Evolutionary conservation across 2,888 invertebrate species (phyloP).

Genomic region (Heteromurus nitidus): DNA sequence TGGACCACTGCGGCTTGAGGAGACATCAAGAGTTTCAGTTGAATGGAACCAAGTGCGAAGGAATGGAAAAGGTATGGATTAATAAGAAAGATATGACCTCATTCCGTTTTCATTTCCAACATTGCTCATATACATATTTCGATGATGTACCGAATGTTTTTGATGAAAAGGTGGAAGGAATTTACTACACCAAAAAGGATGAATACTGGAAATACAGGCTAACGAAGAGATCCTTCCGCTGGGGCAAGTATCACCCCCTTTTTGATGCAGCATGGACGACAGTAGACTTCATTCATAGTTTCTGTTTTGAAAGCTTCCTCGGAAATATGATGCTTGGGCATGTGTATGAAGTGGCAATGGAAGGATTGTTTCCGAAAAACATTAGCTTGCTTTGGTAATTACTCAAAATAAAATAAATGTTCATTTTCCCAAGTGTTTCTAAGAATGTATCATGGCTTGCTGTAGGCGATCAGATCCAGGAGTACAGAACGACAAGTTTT

Average conservation of each 20-base stretch:
- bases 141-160: no score
- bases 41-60: slow-evolving; percentile 28
- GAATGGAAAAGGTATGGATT: neutral
- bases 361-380: slow-evolving; percentile 23
- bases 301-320: slow-evolving; percentile 43
- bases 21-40: slow-evolving; percentile 21
- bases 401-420: neutral
- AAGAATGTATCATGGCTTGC: neutral
- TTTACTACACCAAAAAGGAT: neutral
- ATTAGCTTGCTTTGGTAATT: slow-evolving; percentile 18
- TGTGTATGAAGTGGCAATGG: slow-evolving; percentile 37
- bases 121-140: no score
- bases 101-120: no score
- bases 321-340: slow-evolving; percentile 30
- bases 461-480: slow-evolving; percentile 7
- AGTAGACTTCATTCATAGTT: slow-evolving; percentile 46
- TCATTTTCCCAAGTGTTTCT: neutral
- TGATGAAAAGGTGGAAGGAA: slow-evolving; percentile 26
- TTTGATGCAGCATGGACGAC: slow-evolving; percentile 43
- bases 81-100: no score
- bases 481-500: slow-evolving; percentile 45
- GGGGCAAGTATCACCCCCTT: slow-evolving; percentile 35
- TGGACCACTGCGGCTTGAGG: slow-evolving; percentile 31
- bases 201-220: slow-evolving; percentile 27
- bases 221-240: slow-evolving; percentile 27